phyloP scores from a whole-genome alignment of 2,113 vertebrate species.

The Cynopterus brachyotis region DNA sequence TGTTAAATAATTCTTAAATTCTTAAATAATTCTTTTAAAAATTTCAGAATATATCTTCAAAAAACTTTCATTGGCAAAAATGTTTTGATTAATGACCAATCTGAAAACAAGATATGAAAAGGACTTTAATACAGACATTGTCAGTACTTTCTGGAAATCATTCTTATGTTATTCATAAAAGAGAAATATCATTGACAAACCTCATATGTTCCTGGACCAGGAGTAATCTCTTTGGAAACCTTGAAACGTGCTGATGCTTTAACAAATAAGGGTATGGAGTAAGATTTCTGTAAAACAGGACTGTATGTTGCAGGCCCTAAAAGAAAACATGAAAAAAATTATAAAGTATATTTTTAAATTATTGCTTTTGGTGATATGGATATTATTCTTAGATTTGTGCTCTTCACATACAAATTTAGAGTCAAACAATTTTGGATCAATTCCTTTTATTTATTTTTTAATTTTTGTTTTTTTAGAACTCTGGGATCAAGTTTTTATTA shows the following conservation, averaged over 20 bases:
- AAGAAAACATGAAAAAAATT: constrained; percentile 57
- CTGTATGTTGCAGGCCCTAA: constrained; percentile 84
- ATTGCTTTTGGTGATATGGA: background rate
- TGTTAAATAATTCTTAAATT: background rate
- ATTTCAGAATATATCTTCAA: background rate
- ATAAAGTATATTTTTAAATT: background rate
- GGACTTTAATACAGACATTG: background rate
- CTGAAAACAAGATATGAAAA: background rate
- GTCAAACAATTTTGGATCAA: background rate
- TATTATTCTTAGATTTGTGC: background rate
- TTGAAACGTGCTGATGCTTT: constrained; percentile 84
- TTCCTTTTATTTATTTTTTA: background rate
- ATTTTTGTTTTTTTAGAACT: no score
- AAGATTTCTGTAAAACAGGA: constrained; percentile 75
- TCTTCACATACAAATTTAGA: background rate
- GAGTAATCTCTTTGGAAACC: constrained; percentile 75
- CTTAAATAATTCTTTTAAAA: constrained; percentile 8
- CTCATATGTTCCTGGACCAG: constrained; percentile 85
- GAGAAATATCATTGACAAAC: constrained; percentile 72
- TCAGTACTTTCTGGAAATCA: background rate
- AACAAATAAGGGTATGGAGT: constrained; percentile 78
- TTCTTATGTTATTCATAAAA: background rate
- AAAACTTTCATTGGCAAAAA: background rate
- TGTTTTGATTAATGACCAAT: background rate
- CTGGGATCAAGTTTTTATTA: no score